Evolutionary conservation across 1,140 invertebrate genomes (phyloP).

Genomic region (Macrocentrus cingulum): DNA sequence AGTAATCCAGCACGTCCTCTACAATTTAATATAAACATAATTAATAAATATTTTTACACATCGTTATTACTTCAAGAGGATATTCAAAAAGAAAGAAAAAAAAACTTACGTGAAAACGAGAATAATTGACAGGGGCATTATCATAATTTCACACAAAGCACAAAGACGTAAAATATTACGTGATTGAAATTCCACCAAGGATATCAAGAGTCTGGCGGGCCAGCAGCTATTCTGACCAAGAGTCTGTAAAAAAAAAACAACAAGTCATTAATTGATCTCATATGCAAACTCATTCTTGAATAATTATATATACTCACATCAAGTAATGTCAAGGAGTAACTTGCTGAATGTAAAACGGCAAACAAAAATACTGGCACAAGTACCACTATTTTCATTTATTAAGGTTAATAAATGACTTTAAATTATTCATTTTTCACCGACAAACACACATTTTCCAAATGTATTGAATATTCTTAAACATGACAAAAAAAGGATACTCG

Average conservation of each 20-base stretch:
- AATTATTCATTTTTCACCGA: too few species aligned
- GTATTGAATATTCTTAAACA: too few species aligned
- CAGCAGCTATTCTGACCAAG: constrained; percentile 86
- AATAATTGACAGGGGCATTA: constrained; percentile 84
- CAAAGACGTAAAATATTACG: constrained; percentile 83
- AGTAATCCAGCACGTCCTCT: constrained; percentile 84
- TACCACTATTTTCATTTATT: constrained; percentile 69
- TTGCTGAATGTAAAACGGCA: constrained; percentile 86
- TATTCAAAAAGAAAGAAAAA: not conserved
- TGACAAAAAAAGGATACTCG: constrained; percentile 78
- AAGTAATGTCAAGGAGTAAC: constrained; percentile 83
- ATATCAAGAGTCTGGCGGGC: constrained; percentile 82
- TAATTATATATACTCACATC: constrained; percentile 74
- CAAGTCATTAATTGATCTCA: constrained; percentile 33
- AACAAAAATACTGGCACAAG: constrained; percentile 86
- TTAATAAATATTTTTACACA: constrained; percentile 6
- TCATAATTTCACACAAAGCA: constrained; percentile 86
- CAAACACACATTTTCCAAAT: too few species aligned
- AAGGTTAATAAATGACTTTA: constrained; percentile 21
- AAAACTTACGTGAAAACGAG: constrained; percentile 83
- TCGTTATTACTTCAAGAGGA: not conserved
- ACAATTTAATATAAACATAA: constrained; percentile 49
- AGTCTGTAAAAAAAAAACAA: constrained; percentile 63
- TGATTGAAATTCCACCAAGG: constrained; percentile 83
- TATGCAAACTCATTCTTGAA: constrained; percentile 14